Conservation (phyloP, 2,888 invertebrate species). For the Schizotus pectinicornis region DNA sequence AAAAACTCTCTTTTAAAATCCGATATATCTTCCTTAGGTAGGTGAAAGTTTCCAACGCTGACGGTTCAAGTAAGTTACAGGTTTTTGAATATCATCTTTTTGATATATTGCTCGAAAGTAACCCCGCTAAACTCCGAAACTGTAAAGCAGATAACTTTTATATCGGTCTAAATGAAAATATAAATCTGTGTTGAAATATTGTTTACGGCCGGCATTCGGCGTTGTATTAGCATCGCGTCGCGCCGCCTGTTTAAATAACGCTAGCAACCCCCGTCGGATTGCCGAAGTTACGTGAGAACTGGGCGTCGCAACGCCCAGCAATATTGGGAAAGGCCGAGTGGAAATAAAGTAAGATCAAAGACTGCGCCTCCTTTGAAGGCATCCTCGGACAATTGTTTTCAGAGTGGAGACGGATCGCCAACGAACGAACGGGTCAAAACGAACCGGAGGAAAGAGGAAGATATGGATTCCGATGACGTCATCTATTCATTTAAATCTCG, state of each 20-base stretch:
- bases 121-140: constrained; percentile 27
- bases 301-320: background rate
- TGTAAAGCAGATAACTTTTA: constrained; percentile 24
- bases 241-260: too few species aligned
- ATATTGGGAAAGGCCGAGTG: constrained; percentile 13
- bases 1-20: constrained; percentile 50
- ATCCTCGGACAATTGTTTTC: constrained; percentile 28
- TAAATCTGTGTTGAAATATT: constrained; percentile 27
- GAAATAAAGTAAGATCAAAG: constrained; percentile 27
- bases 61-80: constrained; percentile 55
- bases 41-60: constrained; percentile 52
- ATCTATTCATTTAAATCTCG: too few species aligned
- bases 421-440: too few species aligned
- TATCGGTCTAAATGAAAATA: constrained; percentile 27
- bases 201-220: background rate
- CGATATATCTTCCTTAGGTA: constrained; percentile 53
- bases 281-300: too few species aligned
- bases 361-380: constrained; percentile 19
- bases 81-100: constrained; percentile 54
- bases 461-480: too few species aligned
- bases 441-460: too few species aligned
- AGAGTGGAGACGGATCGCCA: background rate
- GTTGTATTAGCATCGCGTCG: too few species aligned
- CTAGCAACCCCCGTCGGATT: too few species aligned
- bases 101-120: constrained; percentile 53